phyloP scores from a whole-genome alignment of 2,888 invertebrate genomes.

The Pantelozetes paolii region DNA sequence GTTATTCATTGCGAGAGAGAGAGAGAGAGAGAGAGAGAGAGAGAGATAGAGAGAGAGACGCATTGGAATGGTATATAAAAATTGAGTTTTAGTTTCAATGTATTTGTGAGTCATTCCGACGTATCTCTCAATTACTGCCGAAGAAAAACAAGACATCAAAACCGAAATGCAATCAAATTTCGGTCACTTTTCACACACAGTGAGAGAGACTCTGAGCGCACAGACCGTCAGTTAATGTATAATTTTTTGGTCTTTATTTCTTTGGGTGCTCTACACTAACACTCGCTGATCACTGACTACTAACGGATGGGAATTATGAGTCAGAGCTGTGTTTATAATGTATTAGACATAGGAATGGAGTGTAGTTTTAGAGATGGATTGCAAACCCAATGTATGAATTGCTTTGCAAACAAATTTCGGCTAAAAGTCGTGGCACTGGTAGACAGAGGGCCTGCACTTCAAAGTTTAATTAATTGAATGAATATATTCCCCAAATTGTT shows the following conservation, averaged over 20 bases:
- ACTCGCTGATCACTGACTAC: not conserved
- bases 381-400: conserved; percentile 8
- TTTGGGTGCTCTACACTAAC: not conserved
- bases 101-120: conserved; percentile 32
- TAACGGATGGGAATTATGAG: conserved; percentile 29
- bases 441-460: not conserved
- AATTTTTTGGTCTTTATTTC: conserved; percentile 34
- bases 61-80: not conserved
- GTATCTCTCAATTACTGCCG: conserved; percentile 11
- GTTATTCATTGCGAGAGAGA: too few relatives aligned
- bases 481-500: conserved; percentile 13
- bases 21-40: too few relatives aligned
- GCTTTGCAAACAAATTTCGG: conserved; percentile 23
- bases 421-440: conserved; percentile 18
- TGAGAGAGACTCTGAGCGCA: not conserved
- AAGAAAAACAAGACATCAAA: not conserved
- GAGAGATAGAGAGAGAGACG: too few relatives aligned
- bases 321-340: conserved; percentile 5
- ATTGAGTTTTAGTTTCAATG: not conserved
- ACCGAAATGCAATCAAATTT: conserved; percentile 29
- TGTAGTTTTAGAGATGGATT: conserved; percentile 2
- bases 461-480: conserved; percentile 35
- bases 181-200: conserved; percentile 28
- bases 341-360: not conserved
- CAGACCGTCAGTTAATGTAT: not conserved